Conservation (phyloP, 2,797 vertebrate genomes). For the Darevskia mixta region DNA sequence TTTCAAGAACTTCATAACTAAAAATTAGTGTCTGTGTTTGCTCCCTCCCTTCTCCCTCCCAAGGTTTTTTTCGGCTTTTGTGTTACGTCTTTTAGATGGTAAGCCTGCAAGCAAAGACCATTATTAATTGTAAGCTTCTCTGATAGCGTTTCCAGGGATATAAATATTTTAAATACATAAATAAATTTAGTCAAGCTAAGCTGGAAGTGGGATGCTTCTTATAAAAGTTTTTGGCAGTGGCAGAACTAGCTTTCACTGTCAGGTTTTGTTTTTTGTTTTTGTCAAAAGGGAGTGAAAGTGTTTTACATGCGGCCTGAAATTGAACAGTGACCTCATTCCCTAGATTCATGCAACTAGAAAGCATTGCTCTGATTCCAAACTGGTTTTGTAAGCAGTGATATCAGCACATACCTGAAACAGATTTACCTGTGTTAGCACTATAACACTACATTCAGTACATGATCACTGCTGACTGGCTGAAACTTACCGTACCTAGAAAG, state of each 20-base stretch:
- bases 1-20: background rate
- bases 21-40: background rate
- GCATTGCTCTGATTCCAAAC: background rate
- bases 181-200: background rate
- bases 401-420: background rate
- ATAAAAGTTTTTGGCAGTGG: background rate
- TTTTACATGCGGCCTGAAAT: background rate
- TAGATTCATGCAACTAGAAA: background rate
- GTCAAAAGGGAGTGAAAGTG: background rate
- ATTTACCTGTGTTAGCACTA: background rate
- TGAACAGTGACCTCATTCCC: background rate
- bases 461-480: background rate
- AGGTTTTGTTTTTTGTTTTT: background rate
- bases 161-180: no score
- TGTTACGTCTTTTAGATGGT: no score
- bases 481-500: background rate
- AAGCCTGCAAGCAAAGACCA: no score
- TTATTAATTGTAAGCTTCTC: no score
- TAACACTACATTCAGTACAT: background rate
- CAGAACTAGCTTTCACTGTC: background rate
- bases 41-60: background rate
- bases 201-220: background rate
- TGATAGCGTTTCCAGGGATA: no score
- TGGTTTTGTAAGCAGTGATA: background rate
- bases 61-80: background rate